These are phyloP conservation scores for Asarcornis scutulata DNA, from an alignment of 2,113 vertebrate species.

Conservation along the genomic window DNA sequence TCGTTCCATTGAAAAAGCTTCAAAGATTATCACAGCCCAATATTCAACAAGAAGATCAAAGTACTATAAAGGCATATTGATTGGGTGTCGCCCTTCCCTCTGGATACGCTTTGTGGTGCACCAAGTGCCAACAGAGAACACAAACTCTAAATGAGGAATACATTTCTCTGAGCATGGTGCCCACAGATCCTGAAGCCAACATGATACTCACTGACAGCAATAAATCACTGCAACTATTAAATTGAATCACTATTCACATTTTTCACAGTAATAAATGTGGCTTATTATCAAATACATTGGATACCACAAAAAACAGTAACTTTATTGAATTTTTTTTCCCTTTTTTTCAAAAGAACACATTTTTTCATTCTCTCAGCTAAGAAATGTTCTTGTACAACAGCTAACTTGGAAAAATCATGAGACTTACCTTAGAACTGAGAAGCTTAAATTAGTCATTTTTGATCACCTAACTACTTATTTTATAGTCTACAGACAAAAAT, in stretches of 20 bases:
- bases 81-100: background rate
- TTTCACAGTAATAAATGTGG: background rate
- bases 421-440: background rate
- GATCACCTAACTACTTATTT: background rate
- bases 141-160: background rate
- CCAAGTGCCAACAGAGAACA: background rate
- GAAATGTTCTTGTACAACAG: background rate
- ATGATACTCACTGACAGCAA: background rate
- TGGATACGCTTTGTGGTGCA: background rate
- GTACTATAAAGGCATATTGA: constrained; percentile 23
- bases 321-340: background rate
- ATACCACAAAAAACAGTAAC: background rate
- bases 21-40: constrained; percentile 6
- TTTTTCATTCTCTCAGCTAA: background rate
- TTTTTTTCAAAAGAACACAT: background rate
- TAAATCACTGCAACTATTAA: background rate
- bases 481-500: background rate
- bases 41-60: constrained; percentile 30
- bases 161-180: background rate
- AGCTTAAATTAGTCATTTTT: background rate
- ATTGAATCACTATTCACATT: background rate
- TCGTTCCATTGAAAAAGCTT: background rate
- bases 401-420: background rate
- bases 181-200: background rate
- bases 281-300: background rate